Conservation (phyloP, 2,113 vertebrate genomes). For the Odocoileus virginianus region DNA sequence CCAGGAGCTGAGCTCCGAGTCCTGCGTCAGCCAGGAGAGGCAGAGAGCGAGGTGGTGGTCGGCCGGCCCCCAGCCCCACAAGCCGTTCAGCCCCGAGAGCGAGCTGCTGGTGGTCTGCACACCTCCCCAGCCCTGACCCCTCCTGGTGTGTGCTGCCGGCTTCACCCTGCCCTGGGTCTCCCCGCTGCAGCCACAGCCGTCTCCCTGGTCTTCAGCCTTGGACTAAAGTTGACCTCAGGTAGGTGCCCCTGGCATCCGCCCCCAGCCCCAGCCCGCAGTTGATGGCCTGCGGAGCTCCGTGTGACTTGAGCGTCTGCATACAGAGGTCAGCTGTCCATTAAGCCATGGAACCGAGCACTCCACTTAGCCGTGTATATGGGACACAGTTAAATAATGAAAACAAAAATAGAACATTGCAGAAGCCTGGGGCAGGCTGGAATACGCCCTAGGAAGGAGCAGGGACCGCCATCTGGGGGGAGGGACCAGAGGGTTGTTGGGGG, state of each 20-base stretch:
- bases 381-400: constrained; percentile 46
- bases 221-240: not conserved
- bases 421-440: constrained; percentile 21
- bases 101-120: not conserved
- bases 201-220: fast-evolving
- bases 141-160: fast-evolving
- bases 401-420: constrained; percentile 48
- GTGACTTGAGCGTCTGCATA: not conserved
- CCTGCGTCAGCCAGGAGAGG: not conserved
- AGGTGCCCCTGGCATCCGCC: not conserved
- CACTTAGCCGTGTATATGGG: not conserved
- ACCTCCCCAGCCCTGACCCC: not conserved
- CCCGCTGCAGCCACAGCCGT: fast-evolving
- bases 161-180: not conserved
- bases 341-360: not conserved
- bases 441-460: not conserved
- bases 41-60: fast-evolving
- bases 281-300: not conserved
- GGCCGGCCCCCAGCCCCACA: fast-evolving
- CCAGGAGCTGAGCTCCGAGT: not conserved
- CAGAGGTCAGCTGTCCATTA: not conserved
- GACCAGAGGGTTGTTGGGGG: not conserved
- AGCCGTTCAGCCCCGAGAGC: not conserved
- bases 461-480: not conserved
- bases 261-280: fast-evolving